Conservation (phyloP, 2,888 invertebrate species). For the Ichneumoninae sp. region DNA sequence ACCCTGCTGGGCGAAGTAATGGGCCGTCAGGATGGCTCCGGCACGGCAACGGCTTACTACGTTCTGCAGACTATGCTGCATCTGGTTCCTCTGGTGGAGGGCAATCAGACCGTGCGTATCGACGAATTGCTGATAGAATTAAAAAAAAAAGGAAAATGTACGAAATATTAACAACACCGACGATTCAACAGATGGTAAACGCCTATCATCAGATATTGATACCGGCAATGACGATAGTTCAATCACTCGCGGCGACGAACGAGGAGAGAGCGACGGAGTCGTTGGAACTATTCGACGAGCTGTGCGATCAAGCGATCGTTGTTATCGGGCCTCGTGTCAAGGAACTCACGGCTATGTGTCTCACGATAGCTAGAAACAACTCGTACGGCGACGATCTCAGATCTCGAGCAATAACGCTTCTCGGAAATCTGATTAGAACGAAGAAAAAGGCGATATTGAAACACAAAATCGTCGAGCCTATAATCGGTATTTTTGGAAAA, state of each 20-base stretch:
- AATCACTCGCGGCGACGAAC: slow-evolving; percentile 85
- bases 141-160: slow-evolving; percentile 5
- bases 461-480: slow-evolving; percentile 89
- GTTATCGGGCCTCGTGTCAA: slow-evolving; percentile 88
- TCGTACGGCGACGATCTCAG: slow-evolving; percentile 87
- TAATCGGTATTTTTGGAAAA: slow-evolving; percentile 74
- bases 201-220: slow-evolving; percentile 88
- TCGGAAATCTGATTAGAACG: slow-evolving; percentile 88
- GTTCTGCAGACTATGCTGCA: slow-evolving; percentile 88
- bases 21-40: slow-evolving; percentile 83
- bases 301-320: slow-evolving; percentile 87
- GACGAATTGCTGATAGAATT: neutral
- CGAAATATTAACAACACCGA: neutral
- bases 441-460: slow-evolving; percentile 91
- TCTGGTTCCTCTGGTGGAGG: slow-evolving; percentile 87
- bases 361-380: slow-evolving; percentile 87
- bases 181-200: slow-evolving; percentile 84
- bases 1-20: slow-evolving; percentile 85
- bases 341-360: slow-evolving; percentile 88
- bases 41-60: slow-evolving; percentile 86
- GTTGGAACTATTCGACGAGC: slow-evolving; percentile 88
- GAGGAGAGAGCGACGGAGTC: slow-evolving; percentile 87
- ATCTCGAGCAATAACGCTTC: slow-evolving; percentile 88
- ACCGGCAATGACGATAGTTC: slow-evolving; percentile 87
- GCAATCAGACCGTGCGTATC: slow-evolving; percentile 86